These are phyloP conservation scores for Platalea minor DNA, from an alignment of 2,797 vertebrate genomes.

Conservation along the genomic window DNA sequence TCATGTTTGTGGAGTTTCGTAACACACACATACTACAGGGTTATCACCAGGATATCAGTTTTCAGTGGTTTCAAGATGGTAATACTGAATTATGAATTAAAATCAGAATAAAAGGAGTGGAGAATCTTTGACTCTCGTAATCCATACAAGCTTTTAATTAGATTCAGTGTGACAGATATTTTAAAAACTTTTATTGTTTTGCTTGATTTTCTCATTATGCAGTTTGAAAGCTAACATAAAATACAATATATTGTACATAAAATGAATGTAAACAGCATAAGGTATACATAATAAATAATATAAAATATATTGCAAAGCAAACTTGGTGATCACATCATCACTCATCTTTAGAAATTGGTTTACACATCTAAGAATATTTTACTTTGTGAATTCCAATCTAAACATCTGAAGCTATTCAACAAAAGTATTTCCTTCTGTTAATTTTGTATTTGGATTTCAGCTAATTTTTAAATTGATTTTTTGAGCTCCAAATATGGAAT, in stretches of 20 bases:
- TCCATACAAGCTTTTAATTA: neutral
- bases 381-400: neutral
- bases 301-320: neutral
- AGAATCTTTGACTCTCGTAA: neutral
- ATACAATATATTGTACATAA: neutral
- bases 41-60: constrained; percentile 1
- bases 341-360: neutral
- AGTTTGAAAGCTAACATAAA: neutral
- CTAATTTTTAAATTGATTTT: neutral
- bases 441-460: neutral
- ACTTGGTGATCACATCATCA: neutral
- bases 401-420: neutral
- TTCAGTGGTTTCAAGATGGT: neutral
- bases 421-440: neutral
- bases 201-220: neutral
- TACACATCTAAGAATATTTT: neutral
- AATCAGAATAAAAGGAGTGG: neutral
- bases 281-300: neutral
- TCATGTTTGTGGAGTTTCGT: fast-evolving
- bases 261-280: neutral
- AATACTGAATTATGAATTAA: constrained; percentile 20
- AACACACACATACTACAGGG: neutral
- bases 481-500: neutral
- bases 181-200: neutral
- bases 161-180: neutral